A percentile compares a stretch with the other conserved stretches of the same genome.
Conservation (phyloP, 2,888 invertebrate genomes). For the Trachelus troglodyta region DNA sequence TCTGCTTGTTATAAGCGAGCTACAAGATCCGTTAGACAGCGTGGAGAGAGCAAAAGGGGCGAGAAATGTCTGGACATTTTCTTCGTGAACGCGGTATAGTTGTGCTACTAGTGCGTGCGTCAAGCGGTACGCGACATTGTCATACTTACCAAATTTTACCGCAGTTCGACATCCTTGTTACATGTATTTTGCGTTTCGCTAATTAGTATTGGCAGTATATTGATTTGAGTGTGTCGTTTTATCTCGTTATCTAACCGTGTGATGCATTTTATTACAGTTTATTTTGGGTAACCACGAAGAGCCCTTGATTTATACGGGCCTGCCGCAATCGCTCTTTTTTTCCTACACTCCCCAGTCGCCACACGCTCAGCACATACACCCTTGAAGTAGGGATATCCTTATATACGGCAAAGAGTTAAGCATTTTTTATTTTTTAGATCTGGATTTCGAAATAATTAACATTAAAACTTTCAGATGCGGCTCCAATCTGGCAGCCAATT, state of each 20-base stretch:
- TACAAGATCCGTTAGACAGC: no score
- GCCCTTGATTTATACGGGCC: not conserved
- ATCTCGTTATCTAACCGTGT: not conserved
- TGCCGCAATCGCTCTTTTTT: not conserved
- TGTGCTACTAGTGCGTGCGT: no score
- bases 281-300: not conserved
- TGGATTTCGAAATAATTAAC: not conserved
- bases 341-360: not conserved
- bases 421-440: not conserved
- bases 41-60: no score
- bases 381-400: not conserved
- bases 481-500: no score
- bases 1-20: no score
- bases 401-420: not conserved
- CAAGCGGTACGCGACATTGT: no score
- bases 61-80: no score
- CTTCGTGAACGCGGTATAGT: no score
- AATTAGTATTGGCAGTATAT: not conserved
- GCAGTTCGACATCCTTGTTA: no score
- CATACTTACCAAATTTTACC: no score
- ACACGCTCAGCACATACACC: not conserved
- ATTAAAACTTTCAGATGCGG: not conserved
- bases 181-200: no score
- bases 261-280: not conserved
- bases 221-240: not conserved